Evolutionary conservation across 2,113 vertebrate species (phyloP), one percentile per base, ranked within the genome.

Genomic region (Poeciliopsis turrubarensis): DNA sequence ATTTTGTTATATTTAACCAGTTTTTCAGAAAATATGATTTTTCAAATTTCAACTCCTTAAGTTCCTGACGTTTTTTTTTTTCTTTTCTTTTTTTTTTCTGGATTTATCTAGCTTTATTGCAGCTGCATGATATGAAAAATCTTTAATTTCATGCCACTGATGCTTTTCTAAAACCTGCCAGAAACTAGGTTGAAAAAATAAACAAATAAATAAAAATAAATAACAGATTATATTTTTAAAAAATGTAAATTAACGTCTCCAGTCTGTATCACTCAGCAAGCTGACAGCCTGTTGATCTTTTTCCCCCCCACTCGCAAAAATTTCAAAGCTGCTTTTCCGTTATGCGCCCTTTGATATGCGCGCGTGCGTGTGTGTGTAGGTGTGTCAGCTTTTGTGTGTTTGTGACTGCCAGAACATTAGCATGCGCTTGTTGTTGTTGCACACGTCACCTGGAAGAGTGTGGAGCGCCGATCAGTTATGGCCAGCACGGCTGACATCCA

Each of bases 401-500:
- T 64, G 39, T 68, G 15, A 29, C 25, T 65, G n/a, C 6, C 25
- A 14, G 12, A 26, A 11, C 39, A 26, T 75, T 41, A 62, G 29
- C 31, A 44, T 72, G 15, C 41, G 34, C 17, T 66, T 26, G 7
- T 41, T 73, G 54, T 65, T 41, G 54, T 78, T 61, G 62, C 74
- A 79, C 2, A 15, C 4, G 15, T 88, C 91, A 98, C 96, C 95
- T 98, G 97, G 93, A 97, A 98, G 80, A 97, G 95, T 65, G 95
- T 96, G 86, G 97, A 99, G 93, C 97, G 96, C 39, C 97, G 96
- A 91, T 99, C 97, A 3, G 97, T 99, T 94, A 99, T 99, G 92
- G 98, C 98, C 86, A 99, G 92, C 89, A 99, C 97, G 0, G 98
- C 98, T 68, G 97, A 99, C 98, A 99, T 99, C 98, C 98, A 99